These are phyloP conservation scores for Laspeyria flexula DNA, from an alignment of 2,888 invertebrate genomes.

Conservation along the genomic window DNA sequence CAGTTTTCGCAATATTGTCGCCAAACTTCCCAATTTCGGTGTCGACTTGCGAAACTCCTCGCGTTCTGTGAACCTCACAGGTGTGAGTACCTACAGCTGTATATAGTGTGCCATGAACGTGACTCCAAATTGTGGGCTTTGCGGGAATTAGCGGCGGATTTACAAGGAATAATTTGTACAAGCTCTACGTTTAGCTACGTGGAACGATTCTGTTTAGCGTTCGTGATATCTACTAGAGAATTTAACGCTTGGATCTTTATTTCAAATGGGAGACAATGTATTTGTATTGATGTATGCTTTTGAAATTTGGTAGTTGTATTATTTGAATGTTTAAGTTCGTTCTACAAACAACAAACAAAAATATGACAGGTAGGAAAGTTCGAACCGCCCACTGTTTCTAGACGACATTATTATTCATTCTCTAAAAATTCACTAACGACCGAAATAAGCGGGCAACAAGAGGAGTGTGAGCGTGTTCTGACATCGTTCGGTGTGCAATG, in stretches of 20 bases:
- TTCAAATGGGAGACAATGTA: background rate
- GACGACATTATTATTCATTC: constrained; percentile 43
- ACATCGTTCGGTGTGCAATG: constrained; percentile 76
- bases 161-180: constrained; percentile 65
- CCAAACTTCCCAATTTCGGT: constrained; percentile 78
- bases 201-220: constrained; percentile 14
- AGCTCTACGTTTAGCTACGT: constrained; percentile 40
- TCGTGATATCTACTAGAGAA: constrained; percentile 10
- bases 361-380: constrained; percentile 16
- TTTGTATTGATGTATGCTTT: background rate
- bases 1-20: constrained; percentile 80
- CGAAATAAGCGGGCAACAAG: constrained; percentile 66
- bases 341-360: background rate
- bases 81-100: constrained; percentile 54
- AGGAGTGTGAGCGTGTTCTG: constrained; percentile 58
- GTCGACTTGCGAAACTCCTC: constrained; percentile 83
- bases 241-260: background rate
- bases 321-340: background rate
- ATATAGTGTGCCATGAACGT: constrained; percentile 56
- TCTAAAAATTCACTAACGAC: constrained; percentile 57
- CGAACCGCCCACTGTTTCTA: constrained; percentile 32
- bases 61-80: constrained; percentile 64
- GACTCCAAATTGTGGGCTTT: constrained; percentile 75
- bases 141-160: constrained; percentile 74
- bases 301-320: background rate